Percentiles rank a stretch among this genome's conserved stretches.
These are phyloP conservation scores for Semibalanus balanoides DNA, from an alignment of 1,140 invertebrate genomes.

Conservation along the genomic window DNA sequence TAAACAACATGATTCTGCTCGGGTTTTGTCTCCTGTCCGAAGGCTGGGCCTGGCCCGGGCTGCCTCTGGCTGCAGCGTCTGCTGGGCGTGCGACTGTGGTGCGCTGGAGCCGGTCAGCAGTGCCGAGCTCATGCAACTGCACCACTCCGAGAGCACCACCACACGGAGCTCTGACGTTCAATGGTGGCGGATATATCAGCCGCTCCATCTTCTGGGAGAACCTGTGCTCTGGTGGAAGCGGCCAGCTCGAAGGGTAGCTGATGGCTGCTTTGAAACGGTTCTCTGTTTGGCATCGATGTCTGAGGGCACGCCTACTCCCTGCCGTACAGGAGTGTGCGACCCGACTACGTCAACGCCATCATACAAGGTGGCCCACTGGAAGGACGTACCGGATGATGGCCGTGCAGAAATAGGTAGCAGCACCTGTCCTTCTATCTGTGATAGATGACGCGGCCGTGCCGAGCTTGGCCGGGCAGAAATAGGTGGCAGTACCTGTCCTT, in stretches of 20 bases:
- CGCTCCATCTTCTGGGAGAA: slow-evolving; percentile 98
- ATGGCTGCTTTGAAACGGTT: slow-evolving; percentile 53
- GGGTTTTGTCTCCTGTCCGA: too few relatives aligned
- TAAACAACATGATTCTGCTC: too few relatives aligned
- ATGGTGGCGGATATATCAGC: slow-evolving; percentile 99
- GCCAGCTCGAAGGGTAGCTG: slow-evolving; percentile 32
- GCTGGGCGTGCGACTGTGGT: slow-evolving; percentile 75
- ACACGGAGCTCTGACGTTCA: slow-evolving; percentile 85
- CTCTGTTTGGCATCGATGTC: slow-evolving; percentile 95
- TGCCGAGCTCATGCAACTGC: slow-evolving; percentile 94
- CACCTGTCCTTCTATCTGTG: too few relatives aligned
- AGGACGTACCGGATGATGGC: slow-evolving; percentile 45
- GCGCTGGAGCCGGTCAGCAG: slow-evolving; percentile 91
- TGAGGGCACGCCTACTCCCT: slow-evolving; percentile 99
- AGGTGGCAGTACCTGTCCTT: too few relatives aligned
- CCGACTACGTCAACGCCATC: slow-evolving; percentile 97
- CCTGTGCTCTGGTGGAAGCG: slow-evolving; percentile 54
- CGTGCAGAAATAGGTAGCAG: too few relatives aligned
- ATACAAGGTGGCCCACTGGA: slow-evolving; percentile 95
- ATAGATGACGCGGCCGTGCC: too few relatives aligned
- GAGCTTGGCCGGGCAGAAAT: too few relatives aligned
- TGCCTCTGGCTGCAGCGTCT: too few relatives aligned
- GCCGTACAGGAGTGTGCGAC: slow-evolving; percentile 95
- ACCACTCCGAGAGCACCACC: slow-evolving; percentile 92
- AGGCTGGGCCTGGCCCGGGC: too few relatives aligned